A percentile compares a stretch with the other conserved stretches of the same genome.
Evolutionary conservation across 2,113 vertebrate species (phyloP).

Genomic region (Tenebrosternarchus preto): DNA sequence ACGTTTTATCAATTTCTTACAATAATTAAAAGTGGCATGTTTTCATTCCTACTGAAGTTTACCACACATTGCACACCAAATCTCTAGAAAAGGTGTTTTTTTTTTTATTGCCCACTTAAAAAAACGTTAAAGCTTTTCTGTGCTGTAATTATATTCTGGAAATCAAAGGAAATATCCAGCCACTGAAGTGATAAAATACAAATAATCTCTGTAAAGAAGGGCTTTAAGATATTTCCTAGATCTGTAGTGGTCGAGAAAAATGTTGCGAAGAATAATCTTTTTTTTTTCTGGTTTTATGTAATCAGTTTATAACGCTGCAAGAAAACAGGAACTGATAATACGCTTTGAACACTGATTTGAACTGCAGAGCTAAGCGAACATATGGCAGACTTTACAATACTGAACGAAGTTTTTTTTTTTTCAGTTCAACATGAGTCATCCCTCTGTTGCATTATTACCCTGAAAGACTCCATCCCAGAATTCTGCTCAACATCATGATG

Average conservation of each 20-base stretch:
- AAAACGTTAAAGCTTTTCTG: too few relatives aligned
- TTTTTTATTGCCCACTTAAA: too few relatives aligned
- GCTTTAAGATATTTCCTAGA: neutral
- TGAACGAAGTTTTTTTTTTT: neutral
- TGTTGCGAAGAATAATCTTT: neutral
- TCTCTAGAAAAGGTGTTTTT: neutral
- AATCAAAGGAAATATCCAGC: neutral
- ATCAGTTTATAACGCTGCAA: neutral
- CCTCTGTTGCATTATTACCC: neutral
- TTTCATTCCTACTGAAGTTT: too few relatives aligned
- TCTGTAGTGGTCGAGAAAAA: neutral
- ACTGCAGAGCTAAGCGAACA: neutral
- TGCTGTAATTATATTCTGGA: too few relatives aligned
- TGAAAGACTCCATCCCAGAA: neutral
- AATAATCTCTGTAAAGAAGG: neutral
- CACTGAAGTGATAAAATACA: neutral
- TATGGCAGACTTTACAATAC: neutral
- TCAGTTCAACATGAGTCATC: constrained; percentile 2
- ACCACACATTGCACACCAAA: too few relatives aligned
- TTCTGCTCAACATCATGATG: neutral
- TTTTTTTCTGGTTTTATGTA: neutral
- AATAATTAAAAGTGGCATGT: too few relatives aligned
- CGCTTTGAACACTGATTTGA: neutral
- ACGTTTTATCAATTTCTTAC: too few relatives aligned
- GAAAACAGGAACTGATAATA: neutral